phyloP scores from a whole-genome alignment of 1,140 invertebrate genomes.

The Brachionus calyciflorus region DNA sequence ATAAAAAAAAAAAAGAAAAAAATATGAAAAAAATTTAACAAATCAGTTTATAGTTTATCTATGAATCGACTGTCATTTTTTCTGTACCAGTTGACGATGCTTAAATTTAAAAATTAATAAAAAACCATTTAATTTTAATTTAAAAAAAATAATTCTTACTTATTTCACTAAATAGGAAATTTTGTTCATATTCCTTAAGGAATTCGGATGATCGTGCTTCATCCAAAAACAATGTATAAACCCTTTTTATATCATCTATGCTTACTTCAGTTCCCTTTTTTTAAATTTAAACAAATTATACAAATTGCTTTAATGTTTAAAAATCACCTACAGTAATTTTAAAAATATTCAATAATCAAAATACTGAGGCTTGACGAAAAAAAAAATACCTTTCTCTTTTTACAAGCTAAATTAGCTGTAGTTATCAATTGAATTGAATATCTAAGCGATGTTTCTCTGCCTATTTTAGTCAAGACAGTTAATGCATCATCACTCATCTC shows the following conservation, averaged over 20 bases:
- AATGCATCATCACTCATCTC: slow-evolving; percentile 88
- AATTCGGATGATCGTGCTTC: slow-evolving; percentile 86
- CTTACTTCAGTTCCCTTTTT: slow-evolving; percentile 65
- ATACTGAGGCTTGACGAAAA: no score
- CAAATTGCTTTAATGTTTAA: no score
- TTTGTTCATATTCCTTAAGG: slow-evolving; percentile 88
- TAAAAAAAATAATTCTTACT: not conserved
- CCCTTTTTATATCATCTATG: slow-evolving; percentile 87
- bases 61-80: slow-evolving; percentile 32
- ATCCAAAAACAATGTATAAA: slow-evolving; percentile 89
- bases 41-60: not conserved
- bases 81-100: not conserved
- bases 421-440: slow-evolving; percentile 99
- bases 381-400: slow-evolving; percentile 70
- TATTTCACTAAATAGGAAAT: slow-evolving; percentile 77
- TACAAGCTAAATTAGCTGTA: slow-evolving; percentile 82
- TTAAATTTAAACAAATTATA: not conserved
- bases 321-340: no score
- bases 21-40: slow-evolving; percentile 17
- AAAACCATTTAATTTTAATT: not conserved
- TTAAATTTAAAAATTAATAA: slow-evolving; percentile 23
- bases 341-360: no score
- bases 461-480: slow-evolving; percentile 83
- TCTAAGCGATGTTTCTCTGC: slow-evolving; percentile 83
- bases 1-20: slow-evolving; percentile 18